Evolutionary conservation across 2,797 vertebrate genomes (phyloP).

Genomic region (Girardinus metallicus): DNA sequence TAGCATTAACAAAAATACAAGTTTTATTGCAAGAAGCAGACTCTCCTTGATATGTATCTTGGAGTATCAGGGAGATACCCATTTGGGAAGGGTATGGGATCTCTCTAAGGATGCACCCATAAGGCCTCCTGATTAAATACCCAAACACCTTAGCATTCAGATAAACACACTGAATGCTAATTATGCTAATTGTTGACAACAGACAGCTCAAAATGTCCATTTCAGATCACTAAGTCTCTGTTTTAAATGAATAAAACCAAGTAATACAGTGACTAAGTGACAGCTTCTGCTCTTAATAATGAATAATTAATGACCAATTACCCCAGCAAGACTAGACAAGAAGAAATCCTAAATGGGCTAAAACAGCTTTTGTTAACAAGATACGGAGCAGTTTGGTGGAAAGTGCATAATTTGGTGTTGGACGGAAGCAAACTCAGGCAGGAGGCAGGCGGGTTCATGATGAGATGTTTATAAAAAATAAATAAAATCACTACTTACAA

Average conservation of each 20-base stretch:
- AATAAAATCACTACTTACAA: background rate
- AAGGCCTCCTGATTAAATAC: background rate
- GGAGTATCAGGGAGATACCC: background rate
- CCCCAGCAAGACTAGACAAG: background rate
- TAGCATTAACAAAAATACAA: background rate
- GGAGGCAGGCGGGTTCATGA: background rate
- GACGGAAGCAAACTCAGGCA: background rate
- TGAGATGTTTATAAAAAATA: background rate
- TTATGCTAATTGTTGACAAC: background rate
- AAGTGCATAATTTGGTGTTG: background rate
- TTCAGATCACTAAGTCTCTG: background rate
- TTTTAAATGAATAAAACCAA: background rate
- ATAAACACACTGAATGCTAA: background rate
- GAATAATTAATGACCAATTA: background rate
- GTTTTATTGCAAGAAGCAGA: background rate
- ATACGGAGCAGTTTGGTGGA: background rate
- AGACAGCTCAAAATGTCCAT: background rate
- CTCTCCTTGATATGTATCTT: background rate
- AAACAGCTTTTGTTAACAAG: background rate
- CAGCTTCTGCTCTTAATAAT: background rate
- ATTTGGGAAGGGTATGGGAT: background rate
- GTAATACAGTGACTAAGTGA: background rate
- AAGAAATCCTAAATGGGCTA: background rate
- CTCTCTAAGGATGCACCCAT: background rate
- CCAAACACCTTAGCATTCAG: background rate